phyloP scores from a whole-genome alignment of 2,113 vertebrate genomes.

The Rutilus rutilus region DNA sequence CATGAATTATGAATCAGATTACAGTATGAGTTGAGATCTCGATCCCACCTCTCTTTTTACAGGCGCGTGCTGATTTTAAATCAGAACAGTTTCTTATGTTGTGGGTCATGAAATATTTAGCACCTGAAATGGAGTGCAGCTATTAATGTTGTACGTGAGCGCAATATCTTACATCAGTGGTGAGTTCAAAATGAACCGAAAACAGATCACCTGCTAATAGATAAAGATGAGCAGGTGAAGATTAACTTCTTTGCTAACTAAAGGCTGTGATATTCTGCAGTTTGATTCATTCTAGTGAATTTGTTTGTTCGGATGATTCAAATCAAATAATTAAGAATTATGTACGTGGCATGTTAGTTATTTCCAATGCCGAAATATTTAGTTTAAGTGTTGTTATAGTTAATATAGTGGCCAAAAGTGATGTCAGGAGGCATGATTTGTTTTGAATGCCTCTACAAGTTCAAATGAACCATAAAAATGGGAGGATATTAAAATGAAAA shows the following conservation, averaged over 20 bases:
- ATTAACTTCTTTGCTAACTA: neutral
- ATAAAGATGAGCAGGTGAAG: neutral
- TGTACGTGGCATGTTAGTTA: neutral
- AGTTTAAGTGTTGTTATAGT: neutral
- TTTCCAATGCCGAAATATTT: neutral
- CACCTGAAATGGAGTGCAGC: neutral
- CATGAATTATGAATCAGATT: constrained; percentile 44
- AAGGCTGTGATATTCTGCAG: neutral
- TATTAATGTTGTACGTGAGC: constrained; percentile 1
- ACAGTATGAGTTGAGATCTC: constrained; percentile 21
- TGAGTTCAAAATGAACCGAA: neutral
- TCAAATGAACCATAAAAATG: too few species aligned
- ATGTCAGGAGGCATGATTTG: too few species aligned
- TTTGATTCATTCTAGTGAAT: neutral
- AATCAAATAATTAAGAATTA: neutral
- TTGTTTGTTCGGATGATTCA: neutral
- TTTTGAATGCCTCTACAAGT: too few species aligned
- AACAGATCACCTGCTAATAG: neutral
- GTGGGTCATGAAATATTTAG: constrained; percentile 49
- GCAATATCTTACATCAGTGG: neutral
- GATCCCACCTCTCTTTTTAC: constrained; percentile 24
- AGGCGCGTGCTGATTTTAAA: constrained; percentile 39
- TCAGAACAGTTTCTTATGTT: constrained; percentile 28
- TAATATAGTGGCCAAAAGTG: too few species aligned
- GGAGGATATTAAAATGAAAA: too few species aligned